Evolutionary conservation across 1,140 invertebrate genomes (phyloP).

Genomic region (Atta cephalotes): DNA sequence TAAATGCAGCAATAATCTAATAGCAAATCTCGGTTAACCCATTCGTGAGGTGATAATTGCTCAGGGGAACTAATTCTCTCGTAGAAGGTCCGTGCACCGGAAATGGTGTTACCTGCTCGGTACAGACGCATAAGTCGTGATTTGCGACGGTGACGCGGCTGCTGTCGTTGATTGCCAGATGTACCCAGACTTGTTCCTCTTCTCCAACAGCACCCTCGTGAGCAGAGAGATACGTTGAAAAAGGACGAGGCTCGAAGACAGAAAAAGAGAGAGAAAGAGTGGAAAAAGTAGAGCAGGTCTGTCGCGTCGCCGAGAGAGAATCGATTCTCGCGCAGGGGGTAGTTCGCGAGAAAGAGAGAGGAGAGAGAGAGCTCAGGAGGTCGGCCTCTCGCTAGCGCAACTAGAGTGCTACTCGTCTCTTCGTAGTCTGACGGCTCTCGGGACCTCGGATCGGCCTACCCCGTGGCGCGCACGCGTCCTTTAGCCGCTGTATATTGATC

Average conservation of each 20-base stretch:
- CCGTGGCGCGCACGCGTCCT: conserved; percentile 52
- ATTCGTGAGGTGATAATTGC: neutral
- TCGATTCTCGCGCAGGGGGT: conserved; percentile 45
- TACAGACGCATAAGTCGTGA: conserved; percentile 86
- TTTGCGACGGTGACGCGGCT: conserved; percentile 80
- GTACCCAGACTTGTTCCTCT: conserved; percentile 51
- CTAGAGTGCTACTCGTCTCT: conserved; percentile 63
- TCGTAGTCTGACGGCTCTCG: conserved; percentile 63
- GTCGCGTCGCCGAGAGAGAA: conserved; percentile 45
- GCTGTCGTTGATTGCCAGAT: conserved; percentile 13
- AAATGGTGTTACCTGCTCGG: conserved; percentile 84
- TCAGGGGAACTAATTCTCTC: neutral
- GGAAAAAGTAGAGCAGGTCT: conserved; percentile 55
- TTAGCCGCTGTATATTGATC: conserved; percentile 76
- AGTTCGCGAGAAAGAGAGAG: conserved; percentile 18
- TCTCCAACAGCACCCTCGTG: conserved; percentile 81
- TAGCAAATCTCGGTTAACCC: conserved; percentile 22
- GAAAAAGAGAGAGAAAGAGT: conserved; percentile 35
- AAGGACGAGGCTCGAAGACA: conserved; percentile 30
- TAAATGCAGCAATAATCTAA: neutral
- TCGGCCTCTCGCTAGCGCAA: conserved; percentile 60
- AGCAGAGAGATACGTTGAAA: conserved; percentile 53
- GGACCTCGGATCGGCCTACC: conserved; percentile 68
- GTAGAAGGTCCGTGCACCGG: neutral
- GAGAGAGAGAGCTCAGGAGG: conserved; percentile 20